These are phyloP conservation scores for Taurulus bubalis DNA, from an alignment of 2,113 vertebrate species.

Conservation along the genomic window DNA sequence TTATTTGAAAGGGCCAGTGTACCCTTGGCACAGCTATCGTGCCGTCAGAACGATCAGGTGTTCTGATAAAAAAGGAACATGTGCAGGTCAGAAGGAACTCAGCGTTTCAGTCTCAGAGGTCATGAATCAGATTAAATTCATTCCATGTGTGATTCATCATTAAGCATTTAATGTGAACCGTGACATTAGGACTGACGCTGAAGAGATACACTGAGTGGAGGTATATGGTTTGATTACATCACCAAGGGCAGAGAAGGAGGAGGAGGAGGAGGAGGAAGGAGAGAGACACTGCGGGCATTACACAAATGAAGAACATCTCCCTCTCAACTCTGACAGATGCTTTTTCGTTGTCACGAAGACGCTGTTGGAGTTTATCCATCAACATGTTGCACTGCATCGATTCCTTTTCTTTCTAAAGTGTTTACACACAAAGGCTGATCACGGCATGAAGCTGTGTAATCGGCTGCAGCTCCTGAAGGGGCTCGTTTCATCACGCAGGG, in stretches of 20 bases:
- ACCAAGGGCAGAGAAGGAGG: conserved; percentile 38
- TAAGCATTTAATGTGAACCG: conserved; percentile 57
- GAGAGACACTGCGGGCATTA: background rate
- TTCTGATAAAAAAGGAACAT: conserved; percentile 38
- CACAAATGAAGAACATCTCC: conserved; percentile 31
- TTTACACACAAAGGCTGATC: conserved; percentile 64
- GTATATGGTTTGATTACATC: conserved; percentile 52
- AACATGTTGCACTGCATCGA: conserved; percentile 47
- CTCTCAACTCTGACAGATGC: conserved; percentile 19
- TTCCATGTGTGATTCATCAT: conserved; percentile 61
- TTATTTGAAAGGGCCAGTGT: conserved; percentile 26
- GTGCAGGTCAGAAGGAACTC: conserved; percentile 42
- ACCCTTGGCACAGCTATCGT: conserved; percentile 3
- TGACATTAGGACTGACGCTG: conserved; percentile 63
- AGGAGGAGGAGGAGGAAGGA: background rate
- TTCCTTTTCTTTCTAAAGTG: conserved; percentile 30
- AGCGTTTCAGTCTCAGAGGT: conserved; percentile 28
- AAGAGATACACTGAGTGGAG: conserved; percentile 38
- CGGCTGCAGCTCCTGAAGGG: conserved; percentile 58
- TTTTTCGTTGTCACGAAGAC: conserved; percentile 29
- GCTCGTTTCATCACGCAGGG: conserved; percentile 63
- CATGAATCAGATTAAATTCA: conserved; percentile 59
- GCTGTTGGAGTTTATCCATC: conserved; percentile 61
- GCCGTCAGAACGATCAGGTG: conserved; percentile 20
- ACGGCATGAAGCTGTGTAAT: conserved; percentile 54